Conservation (phyloP, 1,140 invertebrate species). For the Aethina tumida region DNA sequence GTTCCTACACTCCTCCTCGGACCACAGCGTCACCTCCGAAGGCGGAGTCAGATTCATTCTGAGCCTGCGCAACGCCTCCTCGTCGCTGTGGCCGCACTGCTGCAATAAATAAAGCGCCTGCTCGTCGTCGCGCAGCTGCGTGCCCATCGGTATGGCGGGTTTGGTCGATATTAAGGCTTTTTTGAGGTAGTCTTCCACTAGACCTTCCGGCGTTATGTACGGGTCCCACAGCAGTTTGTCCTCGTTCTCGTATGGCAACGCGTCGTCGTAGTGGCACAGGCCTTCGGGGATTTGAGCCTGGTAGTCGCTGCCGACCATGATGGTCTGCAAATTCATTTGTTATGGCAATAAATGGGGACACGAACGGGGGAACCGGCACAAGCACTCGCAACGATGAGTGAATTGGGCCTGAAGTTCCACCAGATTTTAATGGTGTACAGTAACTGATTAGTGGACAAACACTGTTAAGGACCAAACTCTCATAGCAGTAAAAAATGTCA, state of each 20-base stretch:
- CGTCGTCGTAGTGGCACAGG: slow-evolving; percentile 83
- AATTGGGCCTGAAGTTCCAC: no score
- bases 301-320: slow-evolving; percentile 92
- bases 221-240: slow-evolving; percentile 93
- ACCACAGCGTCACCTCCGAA: slow-evolving; percentile 71
- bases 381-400: no score
- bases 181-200: slow-evolving; percentile 73
- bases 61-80: slow-evolving; percentile 80
- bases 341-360: no score
- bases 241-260: slow-evolving; percentile 91
- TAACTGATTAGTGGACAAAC: no score
- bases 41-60: slow-evolving; percentile 67
- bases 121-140: slow-evolving; percentile 86
- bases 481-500: no score
- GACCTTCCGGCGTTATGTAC: slow-evolving; percentile 56
- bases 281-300: slow-evolving; percentile 91
- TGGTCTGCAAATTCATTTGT: slow-evolving; percentile 49
- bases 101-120: slow-evolving; percentile 84
- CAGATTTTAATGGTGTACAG: no score
- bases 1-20: slow-evolving; percentile 93
- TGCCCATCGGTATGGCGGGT: slow-evolving; percentile 59
- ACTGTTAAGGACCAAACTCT: no score
- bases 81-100: slow-evolving; percentile 89
- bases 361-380: no score
- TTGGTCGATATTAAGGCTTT: slow-evolving; percentile 49